Evolutionary conservation across 2,888 invertebrate species (phyloP).

Genomic region (Ophraella communa): DNA sequence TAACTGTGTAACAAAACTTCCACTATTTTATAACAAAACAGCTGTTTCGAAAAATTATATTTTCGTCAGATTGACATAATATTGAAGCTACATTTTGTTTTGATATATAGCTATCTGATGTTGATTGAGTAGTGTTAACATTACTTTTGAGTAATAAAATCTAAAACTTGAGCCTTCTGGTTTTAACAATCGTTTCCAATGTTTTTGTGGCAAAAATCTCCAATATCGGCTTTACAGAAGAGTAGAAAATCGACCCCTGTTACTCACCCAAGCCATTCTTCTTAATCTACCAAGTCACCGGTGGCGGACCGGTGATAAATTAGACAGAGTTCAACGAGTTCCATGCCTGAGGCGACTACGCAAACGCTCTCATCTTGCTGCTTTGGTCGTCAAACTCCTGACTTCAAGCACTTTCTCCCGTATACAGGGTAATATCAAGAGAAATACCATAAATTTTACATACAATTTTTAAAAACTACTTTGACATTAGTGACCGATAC

Average conservation of each 20-base stretch:
- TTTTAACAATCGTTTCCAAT: background rate
- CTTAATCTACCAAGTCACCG: slow-evolving; percentile 50
- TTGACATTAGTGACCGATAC: too few relatives aligned
- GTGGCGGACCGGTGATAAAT: slow-evolving; percentile 52
- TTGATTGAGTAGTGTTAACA: too few relatives aligned
- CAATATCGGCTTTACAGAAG: background rate
- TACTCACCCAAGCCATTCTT: slow-evolving; percentile 48
- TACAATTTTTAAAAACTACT: too few relatives aligned
- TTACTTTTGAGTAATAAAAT: too few relatives aligned
- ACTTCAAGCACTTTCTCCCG: background rate
- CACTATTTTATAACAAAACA: too few relatives aligned
- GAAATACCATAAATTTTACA: background rate
- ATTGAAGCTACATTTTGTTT: too few relatives aligned
- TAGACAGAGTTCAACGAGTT: slow-evolving; percentile 49
- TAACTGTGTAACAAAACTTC: too few relatives aligned
- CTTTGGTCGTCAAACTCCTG: slow-evolving; percentile 18
- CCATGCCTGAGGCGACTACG: slow-evolving; percentile 44
- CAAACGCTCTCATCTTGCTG: slow-evolving; percentile 7
- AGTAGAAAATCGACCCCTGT: slow-evolving; percentile 6
- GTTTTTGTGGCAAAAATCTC: background rate
- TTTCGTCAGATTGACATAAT: too few relatives aligned
- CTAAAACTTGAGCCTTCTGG: too few relatives aligned
- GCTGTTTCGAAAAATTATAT: too few relatives aligned
- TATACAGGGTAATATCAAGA: background rate
- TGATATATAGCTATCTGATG: too few relatives aligned